Base-by-base conservation (phyloP, 1,140 invertebrate genomes). In the Agrilus planipennis region DNA sequence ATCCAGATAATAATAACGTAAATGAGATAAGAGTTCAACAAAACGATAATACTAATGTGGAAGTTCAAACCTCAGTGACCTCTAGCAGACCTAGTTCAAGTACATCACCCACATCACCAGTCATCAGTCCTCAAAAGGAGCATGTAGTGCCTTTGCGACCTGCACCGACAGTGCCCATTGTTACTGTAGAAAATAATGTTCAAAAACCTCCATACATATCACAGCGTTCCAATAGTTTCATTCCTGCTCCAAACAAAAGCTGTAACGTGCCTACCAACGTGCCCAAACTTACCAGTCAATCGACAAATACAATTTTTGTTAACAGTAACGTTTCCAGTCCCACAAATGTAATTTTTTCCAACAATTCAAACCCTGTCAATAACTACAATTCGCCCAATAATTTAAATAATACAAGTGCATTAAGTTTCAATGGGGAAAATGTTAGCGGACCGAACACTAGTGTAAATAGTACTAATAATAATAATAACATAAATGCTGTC, bases 21-120 rank as follows among this genome's bases (percentile, higher is more conserved):
- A 35, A 38, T 30, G 36, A 20, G 18, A 4, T 25, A 18, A 40
- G 44, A 27, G 38, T 46, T 27, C 42, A 41, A 25, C 31, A 41
- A 35, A 17, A 10, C 42, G 42, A 42, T 40, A 44, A 50, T 47
- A 50, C 50, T 54, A 44, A 49, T 48, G 39, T 44, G 23, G 51
- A 48, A 21, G 3, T 63, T 65, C 37, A 58, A 61, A 10, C 64
- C 65, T 40, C 63, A 59, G 5, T 62, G 63, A 31, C 48, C 49
- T 29, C 52, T 52, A 37, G 49, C 31, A 57, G 62, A 11, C 54
- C 57, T 17, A 52, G 53, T 45, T 51, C 51, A 1, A 51, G 46
- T 40, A 47, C 51, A 31, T 48, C 55, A 20, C 34, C 50, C 20
- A 34, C 44, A 16, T 52, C 51, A 16, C 50, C 54, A 23, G 44